These are phyloP conservation scores for Margaritifera margaritifera DNA, from an alignment of 2,888 invertebrate species.

Conservation along the genomic window DNA sequence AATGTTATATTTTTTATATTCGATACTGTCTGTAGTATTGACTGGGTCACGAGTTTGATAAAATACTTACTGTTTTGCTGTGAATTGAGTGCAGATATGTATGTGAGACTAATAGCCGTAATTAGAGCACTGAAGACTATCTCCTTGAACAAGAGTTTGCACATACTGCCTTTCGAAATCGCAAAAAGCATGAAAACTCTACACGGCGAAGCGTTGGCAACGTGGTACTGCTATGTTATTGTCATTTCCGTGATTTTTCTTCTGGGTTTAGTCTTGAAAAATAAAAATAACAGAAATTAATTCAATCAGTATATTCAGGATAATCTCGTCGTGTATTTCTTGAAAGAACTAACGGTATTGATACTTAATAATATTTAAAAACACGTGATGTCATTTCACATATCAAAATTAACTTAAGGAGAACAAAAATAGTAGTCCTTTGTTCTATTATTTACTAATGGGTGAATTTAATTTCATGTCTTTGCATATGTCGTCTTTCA, in stretches of 20 bases:
- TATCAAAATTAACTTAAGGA: too few relatives aligned
- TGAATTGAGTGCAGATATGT: conserved; percentile 81
- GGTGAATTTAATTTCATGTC: too few relatives aligned
- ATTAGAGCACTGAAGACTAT: conserved; percentile 84
- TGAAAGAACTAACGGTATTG: too few relatives aligned
- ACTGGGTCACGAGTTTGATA: conserved; percentile 1
- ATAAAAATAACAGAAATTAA: too few relatives aligned
- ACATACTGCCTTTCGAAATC: conserved; percentile 96
- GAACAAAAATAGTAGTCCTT: too few relatives aligned
- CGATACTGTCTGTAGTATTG: background rate
- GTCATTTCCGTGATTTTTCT: conserved; percentile 45
- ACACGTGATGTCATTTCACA: too few relatives aligned
- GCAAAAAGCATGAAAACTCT: conserved; percentile 67
- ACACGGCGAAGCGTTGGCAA: conserved; percentile 58
- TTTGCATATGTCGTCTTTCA: too few relatives aligned
- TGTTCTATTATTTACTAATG: too few relatives aligned
- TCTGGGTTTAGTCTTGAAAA: too few relatives aligned
- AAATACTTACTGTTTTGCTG: conserved; percentile 80
- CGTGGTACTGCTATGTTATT: conserved; percentile 60
- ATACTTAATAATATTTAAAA: too few relatives aligned
- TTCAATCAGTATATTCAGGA: too few relatives aligned
- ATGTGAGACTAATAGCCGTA: conserved; percentile 84
- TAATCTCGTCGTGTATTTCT: too few relatives aligned
- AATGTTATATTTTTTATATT: background rate
- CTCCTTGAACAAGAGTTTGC: conserved; percentile 94